Evolutionary conservation across 2,113 vertebrate species (phyloP).

Genomic region (Leptobrachium ailaonicum): DNA sequence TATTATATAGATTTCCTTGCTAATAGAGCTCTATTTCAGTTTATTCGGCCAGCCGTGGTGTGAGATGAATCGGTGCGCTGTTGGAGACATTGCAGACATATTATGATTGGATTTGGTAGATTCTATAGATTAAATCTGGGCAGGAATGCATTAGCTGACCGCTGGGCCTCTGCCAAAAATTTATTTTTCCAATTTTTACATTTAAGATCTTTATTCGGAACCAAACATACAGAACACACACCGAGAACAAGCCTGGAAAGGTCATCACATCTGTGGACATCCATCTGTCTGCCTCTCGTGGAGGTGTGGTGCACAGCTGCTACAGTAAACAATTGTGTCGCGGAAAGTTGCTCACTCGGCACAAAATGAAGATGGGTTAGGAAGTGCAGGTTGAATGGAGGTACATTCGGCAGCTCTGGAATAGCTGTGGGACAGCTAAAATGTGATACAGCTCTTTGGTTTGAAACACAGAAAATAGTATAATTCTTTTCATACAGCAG

Average conservation of each 20-base stretch:
- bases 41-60: slow-evolving; percentile 28
- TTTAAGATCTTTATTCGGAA: slow-evolving; percentile 11
- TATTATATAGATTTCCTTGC: slow-evolving; percentile 21
- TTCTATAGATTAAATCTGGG: slow-evolving; percentile 20
- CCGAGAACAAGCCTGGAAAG: slow-evolving; percentile 24
- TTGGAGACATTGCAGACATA: slow-evolving; percentile 28
- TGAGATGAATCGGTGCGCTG: slow-evolving; percentile 22
- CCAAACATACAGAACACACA: slow-evolving; percentile 13
- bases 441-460: slow-evolving; percentile 1
- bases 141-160: slow-evolving; percentile 15
- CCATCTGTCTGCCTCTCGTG: slow-evolving; percentile 24
- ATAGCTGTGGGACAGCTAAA: slow-evolving; percentile 13
- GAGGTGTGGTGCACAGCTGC: slow-evolving; percentile 33
- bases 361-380: slow-evolving; percentile 1
- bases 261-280: slow-evolving; percentile 30
- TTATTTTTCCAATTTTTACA: slow-evolving; percentile 10
- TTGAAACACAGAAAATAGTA: neutral
- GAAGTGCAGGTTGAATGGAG: neutral
- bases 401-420: neutral
- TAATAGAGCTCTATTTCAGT: slow-evolving; percentile 14
- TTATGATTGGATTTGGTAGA: slow-evolving; percentile 38
- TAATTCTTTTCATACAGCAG: neutral
- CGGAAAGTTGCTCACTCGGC: neutral
- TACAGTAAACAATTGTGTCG: slow-evolving; percentile 30
- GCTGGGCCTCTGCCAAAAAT: slow-evolving; percentile 4